Evolutionary conservation across 2,888 invertebrate species (phyloP), one percentile per base, ranked within the genome.

Genomic region (Agrochola litura): DNA sequence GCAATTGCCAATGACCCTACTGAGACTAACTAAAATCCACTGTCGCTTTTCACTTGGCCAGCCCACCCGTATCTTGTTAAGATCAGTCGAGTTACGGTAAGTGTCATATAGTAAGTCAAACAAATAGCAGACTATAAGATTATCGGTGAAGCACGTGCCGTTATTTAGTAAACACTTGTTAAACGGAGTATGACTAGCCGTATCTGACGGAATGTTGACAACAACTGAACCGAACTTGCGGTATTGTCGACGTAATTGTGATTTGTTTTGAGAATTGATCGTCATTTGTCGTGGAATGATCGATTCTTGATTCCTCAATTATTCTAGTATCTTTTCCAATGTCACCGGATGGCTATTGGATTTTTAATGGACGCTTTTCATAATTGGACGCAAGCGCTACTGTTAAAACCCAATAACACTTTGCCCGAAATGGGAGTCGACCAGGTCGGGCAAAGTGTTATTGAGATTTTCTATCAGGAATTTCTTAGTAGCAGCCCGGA

Each of bases 81-180:
- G 91, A 92, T 93, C 92, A 90, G 86, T 88, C 81, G 84, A 88
- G 82, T 92, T 92, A 92, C 93, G 90, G 92, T 92, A 92, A 92
- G 90, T 86, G 90, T 89, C 90, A 89, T 89, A 90, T 87, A 88
- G 89, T 86, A 89, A 90, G 89, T 89, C 88, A 91, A 91, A 92
- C 90, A 92, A 91, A 92, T 91, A 87, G 87, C 61, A 64, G 64
- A 75, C 79, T 85, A 83, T 79, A 79, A 88, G 69, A 85, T 84
- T 88, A 83, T 79, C 76, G 79, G 61, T 60, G 58, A 81, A 75
- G 63, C 69, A 73, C 52, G 67, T 19, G 37, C 91, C 90, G 89
- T 89, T 90, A 89, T 79, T 86, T 84, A 72, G 84, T 83, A 78
- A 87, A 85, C 81, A 71, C 79, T 81, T 49, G 56, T 41, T 65